Evolutionary conservation across 2,113 vertebrate species (phyloP).

Genomic region (Tetraodon nigroviridis): DNA sequence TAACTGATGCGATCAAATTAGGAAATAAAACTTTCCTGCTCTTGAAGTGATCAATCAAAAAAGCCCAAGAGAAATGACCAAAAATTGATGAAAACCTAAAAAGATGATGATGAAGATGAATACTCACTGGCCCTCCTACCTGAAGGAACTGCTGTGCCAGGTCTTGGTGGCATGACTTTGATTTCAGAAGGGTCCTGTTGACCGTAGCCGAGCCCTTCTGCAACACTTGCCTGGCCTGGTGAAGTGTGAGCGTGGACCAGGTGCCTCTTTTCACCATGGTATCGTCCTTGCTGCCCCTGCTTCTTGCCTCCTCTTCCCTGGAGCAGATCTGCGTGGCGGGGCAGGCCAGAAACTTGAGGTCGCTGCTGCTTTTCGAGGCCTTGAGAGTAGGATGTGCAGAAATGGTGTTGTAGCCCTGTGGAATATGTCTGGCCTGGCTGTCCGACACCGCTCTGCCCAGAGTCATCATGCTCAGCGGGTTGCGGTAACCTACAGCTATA

Average conservation of each 20-base stretch:
- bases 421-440: constrained; percentile 81
- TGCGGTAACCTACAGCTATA: constrained; percentile 78
- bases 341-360: constrained; percentile 79
- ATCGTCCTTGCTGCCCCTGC: constrained; percentile 53
- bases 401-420: constrained; percentile 80
- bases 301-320: constrained; percentile 58
- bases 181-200: constrained; percentile 92
- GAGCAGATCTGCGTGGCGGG: constrained; percentile 65
- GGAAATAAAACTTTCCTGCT: background rate
- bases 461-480: constrained; percentile 91
- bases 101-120: constrained; percentile 46
- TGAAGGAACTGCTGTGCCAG: constrained; percentile 93
- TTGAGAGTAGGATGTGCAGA: constrained; percentile 76
- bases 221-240: constrained; percentile 88
- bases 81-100: constrained; percentile 34
- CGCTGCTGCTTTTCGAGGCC: constrained; percentile 91
- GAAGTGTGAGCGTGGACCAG: constrained; percentile 96
- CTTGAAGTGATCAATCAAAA: constrained; percentile 1
- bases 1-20: background rate
- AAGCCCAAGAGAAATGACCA: constrained; percentile 13
- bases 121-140: constrained; percentile 79
- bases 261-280: constrained; percentile 83
- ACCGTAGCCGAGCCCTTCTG: constrained; percentile 95
- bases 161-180: constrained; percentile 96
- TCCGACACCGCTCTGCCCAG: constrained; percentile 77